Conservation (phyloP, 2,888 invertebrate species). For the Steinernema hermaphroditum region DNA sequence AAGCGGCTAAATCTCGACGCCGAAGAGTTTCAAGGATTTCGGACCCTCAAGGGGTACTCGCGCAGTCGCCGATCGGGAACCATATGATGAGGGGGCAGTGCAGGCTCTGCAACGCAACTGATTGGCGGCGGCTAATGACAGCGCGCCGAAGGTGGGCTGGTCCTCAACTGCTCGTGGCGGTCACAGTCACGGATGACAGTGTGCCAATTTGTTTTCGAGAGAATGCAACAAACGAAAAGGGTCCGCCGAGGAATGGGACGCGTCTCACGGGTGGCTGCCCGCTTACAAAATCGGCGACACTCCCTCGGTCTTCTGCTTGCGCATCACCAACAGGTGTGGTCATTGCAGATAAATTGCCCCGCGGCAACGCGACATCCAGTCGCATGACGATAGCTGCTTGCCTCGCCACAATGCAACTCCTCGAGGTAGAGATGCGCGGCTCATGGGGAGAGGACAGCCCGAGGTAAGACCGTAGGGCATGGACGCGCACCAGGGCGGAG, state of each 20-base stretch:
- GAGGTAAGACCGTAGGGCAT: constrained; percentile 5
- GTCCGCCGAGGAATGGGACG: not conserved
- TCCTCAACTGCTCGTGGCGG: constrained; percentile 20
- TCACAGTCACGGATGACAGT: constrained; percentile 28
- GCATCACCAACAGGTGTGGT: not conserved
- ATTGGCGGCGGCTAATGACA: constrained; percentile 10
- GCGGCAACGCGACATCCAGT: constrained; percentile 25
- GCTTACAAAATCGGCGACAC: constrained; percentile 5
- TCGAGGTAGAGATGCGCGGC: not conserved
- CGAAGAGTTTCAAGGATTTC: not conserved
- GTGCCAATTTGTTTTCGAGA: constrained; percentile 28
- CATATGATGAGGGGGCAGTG: not conserved
- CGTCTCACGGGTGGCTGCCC: constrained; percentile 16
- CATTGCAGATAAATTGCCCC: constrained; percentile 26
- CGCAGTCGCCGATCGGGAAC: not conserved
- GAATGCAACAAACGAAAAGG: constrained; percentile 2
- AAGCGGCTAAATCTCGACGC: not conserved
- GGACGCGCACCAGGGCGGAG: not conserved
- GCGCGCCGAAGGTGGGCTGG: not conserved
- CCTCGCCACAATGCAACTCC: constrained; percentile 15
- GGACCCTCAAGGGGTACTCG: not conserved
- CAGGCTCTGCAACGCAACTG: not conserved
- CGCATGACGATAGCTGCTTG: constrained; percentile 15
- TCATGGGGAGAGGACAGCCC: not conserved
- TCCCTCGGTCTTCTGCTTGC: constrained; percentile 16